Base-by-base conservation (phyloP, 1,140 invertebrate species). In the Bombus sylvicola region DNA sequence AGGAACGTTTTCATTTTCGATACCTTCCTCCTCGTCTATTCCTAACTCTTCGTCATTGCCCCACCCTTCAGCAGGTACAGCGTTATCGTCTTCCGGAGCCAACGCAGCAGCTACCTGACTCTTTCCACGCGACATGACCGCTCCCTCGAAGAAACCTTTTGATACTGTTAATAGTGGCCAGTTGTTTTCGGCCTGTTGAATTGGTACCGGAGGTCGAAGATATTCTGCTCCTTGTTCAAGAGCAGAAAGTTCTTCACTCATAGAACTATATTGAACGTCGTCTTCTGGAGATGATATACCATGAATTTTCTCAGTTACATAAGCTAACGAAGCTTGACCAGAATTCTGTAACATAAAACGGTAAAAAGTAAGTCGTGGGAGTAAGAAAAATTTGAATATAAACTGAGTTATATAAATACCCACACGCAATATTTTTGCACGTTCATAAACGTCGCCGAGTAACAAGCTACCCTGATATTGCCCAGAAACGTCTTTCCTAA, bases 111-210 rank as follows among this genome's bases (percentile, higher is more conserved):
- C 94, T 47, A 93, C 95, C 83, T 95, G 94, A 87, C 92, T 94
- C 91, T 95, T 96, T 82, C 93, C 94, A 57, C 96, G 95, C 1
- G 96, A 95, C 66, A 96, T 93, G 93, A 97, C 97, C 2, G 97
- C 97, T 74, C 96, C 97, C 88, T 98, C 97, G 93, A 98, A 98
- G 95, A 98, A 97, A 72, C 97, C 97, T 95, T 96, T 94, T 1
- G 98, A 98, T 9, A 99, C 97, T 4, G 98, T 99, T 3, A 99
- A 95, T 22, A 99, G 94, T 0, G 99, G 99, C 99, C 99, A 99
- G 94, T 99, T 99, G 68, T 97, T 97, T 94, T 99, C 98, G 5
- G 97, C 97, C 91, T 97, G 97, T 75, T 97, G 97, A 59, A 99
- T 97, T 1, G 99, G 99, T 39, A 98, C 96, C 1, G 98, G 98